These are phyloP conservation scores for Helarctos malayanus DNA, from an alignment of 2,797 vertebrate genomes.

Conservation along the genomic window DNA sequence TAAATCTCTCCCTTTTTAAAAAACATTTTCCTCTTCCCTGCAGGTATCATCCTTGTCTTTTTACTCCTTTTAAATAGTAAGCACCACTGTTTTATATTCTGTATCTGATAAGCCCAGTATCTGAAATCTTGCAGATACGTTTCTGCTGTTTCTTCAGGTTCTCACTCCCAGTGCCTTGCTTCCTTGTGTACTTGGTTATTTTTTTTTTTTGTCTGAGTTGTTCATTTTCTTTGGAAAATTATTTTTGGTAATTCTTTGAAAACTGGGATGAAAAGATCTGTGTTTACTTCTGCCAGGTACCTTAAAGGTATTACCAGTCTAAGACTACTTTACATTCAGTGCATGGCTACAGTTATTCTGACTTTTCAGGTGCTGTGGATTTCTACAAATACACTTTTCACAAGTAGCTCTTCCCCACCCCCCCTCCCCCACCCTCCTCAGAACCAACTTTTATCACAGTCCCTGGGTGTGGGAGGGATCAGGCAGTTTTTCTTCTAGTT, in stretches of 20 bases:
- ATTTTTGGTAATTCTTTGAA: conserved; percentile 32
- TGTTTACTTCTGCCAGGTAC: background rate
- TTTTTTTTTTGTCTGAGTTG: background rate
- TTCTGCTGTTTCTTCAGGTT: background rate
- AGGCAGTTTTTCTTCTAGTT: background rate
- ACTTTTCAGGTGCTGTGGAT: background rate
- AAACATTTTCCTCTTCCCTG: background rate
- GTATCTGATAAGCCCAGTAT: background rate
- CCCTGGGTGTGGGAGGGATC: background rate
- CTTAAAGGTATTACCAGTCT: background rate
- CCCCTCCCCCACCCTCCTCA: background rate
- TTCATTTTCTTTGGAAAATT: conserved; percentile 5
- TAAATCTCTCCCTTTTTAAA: background rate
- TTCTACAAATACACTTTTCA: background rate
- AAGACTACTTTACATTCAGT: background rate
- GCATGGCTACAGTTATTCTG: background rate
- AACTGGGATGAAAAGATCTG: background rate
- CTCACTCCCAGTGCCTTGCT: background rate
- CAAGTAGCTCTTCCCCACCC: background rate
- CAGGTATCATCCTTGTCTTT: background rate
- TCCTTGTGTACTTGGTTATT: background rate
- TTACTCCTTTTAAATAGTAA: background rate
- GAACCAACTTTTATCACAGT: background rate
- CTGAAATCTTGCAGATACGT: background rate
- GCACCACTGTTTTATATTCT: background rate